Evolutionary conservation across 2,888 invertebrate species (phyloP).

Genomic region (Harpalus rubripes): DNA sequence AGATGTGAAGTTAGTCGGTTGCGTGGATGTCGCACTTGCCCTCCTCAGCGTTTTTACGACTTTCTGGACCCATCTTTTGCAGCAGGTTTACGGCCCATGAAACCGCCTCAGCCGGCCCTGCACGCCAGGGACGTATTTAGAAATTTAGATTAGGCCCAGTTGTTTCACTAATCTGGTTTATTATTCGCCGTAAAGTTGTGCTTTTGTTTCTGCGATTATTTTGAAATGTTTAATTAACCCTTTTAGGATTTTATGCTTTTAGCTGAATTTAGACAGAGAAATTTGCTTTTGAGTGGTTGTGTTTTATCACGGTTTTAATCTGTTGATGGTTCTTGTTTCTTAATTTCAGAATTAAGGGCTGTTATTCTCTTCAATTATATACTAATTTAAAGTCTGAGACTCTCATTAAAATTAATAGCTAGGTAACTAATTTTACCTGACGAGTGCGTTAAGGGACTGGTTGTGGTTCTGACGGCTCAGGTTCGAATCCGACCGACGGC

Average conservation of each 20-base stretch:
- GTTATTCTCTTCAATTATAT: no score
- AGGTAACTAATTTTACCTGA: neutral
- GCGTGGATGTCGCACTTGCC: constrained; percentile 24
- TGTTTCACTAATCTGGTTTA: constrained; percentile 58
- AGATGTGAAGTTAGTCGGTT: constrained; percentile 34
- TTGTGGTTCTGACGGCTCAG: no score
- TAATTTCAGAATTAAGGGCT: constrained; percentile 3
- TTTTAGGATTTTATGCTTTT: constrained; percentile 37
- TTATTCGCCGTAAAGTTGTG: constrained; percentile 50
- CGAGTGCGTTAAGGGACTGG: no score
- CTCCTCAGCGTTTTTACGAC: constrained; percentile 41
- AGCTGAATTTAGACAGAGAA: constrained; percentile 18
- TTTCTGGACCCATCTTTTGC: constrained; percentile 15
- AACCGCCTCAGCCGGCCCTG: constrained; percentile 12
- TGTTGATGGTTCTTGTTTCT: constrained; percentile 28
- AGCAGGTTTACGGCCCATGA: constrained; percentile 33
- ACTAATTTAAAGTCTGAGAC: no score
- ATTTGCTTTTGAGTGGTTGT: constrained; percentile 11
- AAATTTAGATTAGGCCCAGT: constrained; percentile 62
- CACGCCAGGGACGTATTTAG: constrained; percentile 46
- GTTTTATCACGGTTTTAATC: constrained; percentile 20
- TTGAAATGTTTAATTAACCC: constrained; percentile 59
- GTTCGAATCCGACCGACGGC: no score
- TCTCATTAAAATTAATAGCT: constrained; percentile 4
- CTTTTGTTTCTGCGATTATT: constrained; percentile 59